phyloP scores from a whole-genome alignment of 2,888 invertebrate genomes.

The Meganola albula region DNA sequence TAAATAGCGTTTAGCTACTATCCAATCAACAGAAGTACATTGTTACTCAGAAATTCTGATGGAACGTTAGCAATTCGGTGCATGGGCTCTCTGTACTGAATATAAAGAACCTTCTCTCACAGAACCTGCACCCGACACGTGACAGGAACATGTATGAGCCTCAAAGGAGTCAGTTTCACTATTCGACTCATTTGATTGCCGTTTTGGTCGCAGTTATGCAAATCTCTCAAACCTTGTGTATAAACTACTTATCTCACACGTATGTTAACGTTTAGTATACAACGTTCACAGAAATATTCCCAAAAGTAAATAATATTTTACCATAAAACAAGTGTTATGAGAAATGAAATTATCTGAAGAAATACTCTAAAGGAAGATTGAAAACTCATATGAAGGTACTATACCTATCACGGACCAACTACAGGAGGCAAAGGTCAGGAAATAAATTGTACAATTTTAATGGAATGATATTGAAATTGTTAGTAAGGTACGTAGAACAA shows the following conservation, averaged over 20 bases:
- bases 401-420: too few species aligned
- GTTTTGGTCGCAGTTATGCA: slow-evolving; percentile 21
- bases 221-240: too few species aligned
- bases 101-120: slow-evolving; percentile 42
- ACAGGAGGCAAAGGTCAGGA: too few species aligned
- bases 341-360: not conserved
- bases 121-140: slow-evolving; percentile 34
- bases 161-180: slow-evolving; percentile 29
- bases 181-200: slow-evolving; percentile 37
- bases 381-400: too few species aligned
- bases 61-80: slow-evolving; percentile 36
- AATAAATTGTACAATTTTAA: too few species aligned
- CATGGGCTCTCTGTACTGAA: slow-evolving; percentile 36
- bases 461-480: not conserved
- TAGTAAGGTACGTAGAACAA: not conserved
- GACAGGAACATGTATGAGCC: slow-evolving; percentile 36
- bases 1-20: slow-evolving; percentile 24
- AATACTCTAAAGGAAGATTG: too few species aligned
- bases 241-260: too few species aligned
- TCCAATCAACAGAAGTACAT: slow-evolving; percentile 31
- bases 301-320: not conserved
- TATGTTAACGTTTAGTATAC: too few species aligned
- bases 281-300: not conserved
- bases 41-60: slow-evolving; percentile 30
- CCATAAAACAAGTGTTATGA: not conserved